phyloP scores from a whole-genome alignment of 2,113 vertebrate genomes.

The Nycticebus coucang region DNA sequence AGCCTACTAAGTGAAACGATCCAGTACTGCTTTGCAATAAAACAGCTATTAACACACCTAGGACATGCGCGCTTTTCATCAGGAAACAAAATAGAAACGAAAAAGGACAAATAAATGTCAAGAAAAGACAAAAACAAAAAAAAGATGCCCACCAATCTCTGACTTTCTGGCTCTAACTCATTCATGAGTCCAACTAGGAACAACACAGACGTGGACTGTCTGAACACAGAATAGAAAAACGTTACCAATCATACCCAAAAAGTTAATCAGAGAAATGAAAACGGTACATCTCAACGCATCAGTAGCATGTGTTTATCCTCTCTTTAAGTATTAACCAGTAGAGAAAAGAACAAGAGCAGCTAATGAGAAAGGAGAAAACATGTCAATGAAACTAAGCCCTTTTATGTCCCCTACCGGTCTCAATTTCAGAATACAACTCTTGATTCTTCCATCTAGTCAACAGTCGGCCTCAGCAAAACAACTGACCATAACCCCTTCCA shows the following conservation, averaged over 20 bases:
- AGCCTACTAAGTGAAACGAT: background rate
- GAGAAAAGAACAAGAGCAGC: background rate
- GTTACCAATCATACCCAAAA: conserved; percentile 7
- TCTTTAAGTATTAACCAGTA: background rate
- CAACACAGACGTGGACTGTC: background rate
- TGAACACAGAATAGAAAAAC: conserved; percentile 9
- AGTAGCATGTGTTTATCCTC: background rate
- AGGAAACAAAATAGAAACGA: background rate
- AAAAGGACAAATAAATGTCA: background rate
- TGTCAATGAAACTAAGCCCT: conserved; percentile 41
- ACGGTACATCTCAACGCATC: background rate
- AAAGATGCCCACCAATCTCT: background rate
- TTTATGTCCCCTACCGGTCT: conserved; percentile 18
- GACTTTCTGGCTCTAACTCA: background rate
- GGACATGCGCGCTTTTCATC: background rate
- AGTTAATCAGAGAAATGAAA: conserved; percentile 7
- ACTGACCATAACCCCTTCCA: conserved; percentile 60
- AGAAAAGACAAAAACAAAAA: background rate
- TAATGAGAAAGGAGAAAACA: background rate
- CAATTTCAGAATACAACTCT: conserved; percentile 50
- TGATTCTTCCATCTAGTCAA: background rate
- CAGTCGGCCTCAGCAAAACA: background rate
- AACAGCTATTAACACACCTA: background rate
- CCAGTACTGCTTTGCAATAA: background rate
- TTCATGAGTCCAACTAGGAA: conserved; percentile 21